Conservation (phyloP, 2,888 invertebrate genomes). For the Noctua janthe region DNA sequence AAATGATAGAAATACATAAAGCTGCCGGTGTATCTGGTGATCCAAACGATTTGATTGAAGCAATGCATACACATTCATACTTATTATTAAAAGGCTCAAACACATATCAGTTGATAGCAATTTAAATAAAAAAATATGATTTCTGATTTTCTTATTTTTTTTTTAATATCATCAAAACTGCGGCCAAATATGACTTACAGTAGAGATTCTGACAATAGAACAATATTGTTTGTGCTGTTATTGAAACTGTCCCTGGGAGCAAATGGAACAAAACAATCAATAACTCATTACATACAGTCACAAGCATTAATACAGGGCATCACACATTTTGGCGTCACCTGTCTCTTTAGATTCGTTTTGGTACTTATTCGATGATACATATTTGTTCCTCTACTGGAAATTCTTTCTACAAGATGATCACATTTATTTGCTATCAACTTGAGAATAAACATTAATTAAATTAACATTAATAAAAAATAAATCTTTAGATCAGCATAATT, state of each 20-base stretch:
- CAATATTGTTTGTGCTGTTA: slow-evolving; percentile 7
- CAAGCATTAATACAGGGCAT: neutral
- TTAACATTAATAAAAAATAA: too few species aligned
- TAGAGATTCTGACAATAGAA: slow-evolving; percentile 23
- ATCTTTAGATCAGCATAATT: neutral
- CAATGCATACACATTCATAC: slow-evolving; percentile 96
- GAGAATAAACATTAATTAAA: too few species aligned
- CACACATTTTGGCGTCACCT: neutral
- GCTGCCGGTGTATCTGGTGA: slow-evolving; percentile 92
- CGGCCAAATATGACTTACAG: slow-evolving; percentile 42
- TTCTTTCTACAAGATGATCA: neutral
- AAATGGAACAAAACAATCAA: slow-evolving; percentile 16
- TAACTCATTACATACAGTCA: slow-evolving; percentile 9
- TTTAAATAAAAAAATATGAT: slow-evolving; percentile 68
- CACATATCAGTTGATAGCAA: slow-evolving; percentile 91
- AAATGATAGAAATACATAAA: slow-evolving; percentile 93
- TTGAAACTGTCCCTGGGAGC: slow-evolving; percentile 8
- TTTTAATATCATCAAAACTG: slow-evolving; percentile 30
- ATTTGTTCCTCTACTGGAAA: neutral
- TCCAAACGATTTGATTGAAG: slow-evolving; percentile 93
- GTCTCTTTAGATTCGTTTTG: neutral
- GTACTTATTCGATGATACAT: neutral
- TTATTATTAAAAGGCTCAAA: slow-evolving; percentile 95
- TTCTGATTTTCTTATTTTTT: slow-evolving; percentile 8
- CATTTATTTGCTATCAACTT: neutral